phyloP scores from a whole-genome alignment of 2,797 vertebrate genomes.

The Rousettus madagascariensis region DNA sequence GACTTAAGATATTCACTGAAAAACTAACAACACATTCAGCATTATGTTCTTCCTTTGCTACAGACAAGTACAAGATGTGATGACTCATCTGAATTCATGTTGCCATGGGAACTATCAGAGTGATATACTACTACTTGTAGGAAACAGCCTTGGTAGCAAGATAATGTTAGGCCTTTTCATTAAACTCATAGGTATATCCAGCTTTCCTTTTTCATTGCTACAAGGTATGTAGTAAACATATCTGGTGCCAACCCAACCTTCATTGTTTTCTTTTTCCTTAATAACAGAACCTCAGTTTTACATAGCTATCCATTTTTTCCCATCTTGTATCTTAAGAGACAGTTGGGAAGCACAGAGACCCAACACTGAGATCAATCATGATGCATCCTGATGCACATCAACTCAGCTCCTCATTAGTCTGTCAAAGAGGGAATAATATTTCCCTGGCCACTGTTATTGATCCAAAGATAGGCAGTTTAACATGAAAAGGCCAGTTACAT shows the following conservation, averaged over 20 bases:
- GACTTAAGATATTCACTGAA: slow-evolving; percentile 33
- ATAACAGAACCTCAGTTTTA: neutral
- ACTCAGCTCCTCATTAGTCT: neutral
- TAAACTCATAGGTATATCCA: neutral
- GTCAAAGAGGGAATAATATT: neutral
- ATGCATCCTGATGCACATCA: neutral
- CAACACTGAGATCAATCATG: neutral
- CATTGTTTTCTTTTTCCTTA: neutral
- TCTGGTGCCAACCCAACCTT: neutral
- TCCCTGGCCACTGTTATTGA: neutral
- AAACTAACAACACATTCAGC: neutral
- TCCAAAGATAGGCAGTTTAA: neutral
- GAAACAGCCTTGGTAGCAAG: slow-evolving; percentile 17
- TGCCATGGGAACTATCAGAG: slow-evolving; percentile 47
- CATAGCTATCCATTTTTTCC: neutral
- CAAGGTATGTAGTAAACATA: neutral
- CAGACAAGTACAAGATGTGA: slow-evolving; percentile 25
- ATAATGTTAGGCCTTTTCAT: neutral
- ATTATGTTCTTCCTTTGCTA: slow-evolving; percentile 19
- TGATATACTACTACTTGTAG: neutral
- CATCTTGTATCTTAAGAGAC: neutral
- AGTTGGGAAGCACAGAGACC: neutral
- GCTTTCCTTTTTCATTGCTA: neutral
- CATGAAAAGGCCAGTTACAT: neutral
- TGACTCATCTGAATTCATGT: slow-evolving; percentile 48